Evolutionary conservation across 1,140 invertebrate species (phyloP), one percentile per base, ranked within the genome.

Genomic region (Helicoverpa armigera): DNA sequence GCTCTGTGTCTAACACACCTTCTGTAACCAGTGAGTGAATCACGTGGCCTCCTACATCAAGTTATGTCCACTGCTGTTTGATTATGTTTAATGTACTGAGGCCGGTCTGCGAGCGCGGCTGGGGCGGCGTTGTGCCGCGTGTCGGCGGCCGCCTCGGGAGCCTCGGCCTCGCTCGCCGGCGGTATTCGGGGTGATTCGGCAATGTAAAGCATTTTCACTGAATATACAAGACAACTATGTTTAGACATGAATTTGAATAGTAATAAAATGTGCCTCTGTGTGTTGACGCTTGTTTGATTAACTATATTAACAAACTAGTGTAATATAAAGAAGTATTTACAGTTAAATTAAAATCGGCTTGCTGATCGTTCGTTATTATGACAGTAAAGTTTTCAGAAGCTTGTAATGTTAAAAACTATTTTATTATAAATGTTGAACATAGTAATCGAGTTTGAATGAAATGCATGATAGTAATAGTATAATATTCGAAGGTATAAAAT

Each of bases 201-300:
- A 77, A 77, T 77, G 75, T 77, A 77, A 77, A 77, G 75, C 75
- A 77, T 77, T 77, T 77, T 77, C 75, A 77, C n/a, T 18, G 73
- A 61, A 13, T 76, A 76, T 63, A 63, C 75, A 77, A 53, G 50
- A 76, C 54, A 77, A 50, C 61, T 13, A 67, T 54, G 43, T 67
- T 77, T 77, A 67, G 60, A 54, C 60, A 54, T 54, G 75, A 77
- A 77, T 77, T 77, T 77, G 18, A 77, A 65, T 77, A 77, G 60
- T 54, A 65, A 77, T 51, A 77, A 69, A 69, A 69, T 69, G 65
- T 72, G 69, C 50, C 48, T 67, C 60, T 77, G 75, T 63, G 60
- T 77, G 61, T 77, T 48, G 75, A 77, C 29, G 75, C 60, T 77
- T 77, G 75, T 76, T 76, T 76, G 56, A 77, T 67, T 67, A 67